Evolutionary conservation across 2,797 vertebrate species (phyloP), one percentile per base, ranked within the genome.

Genomic region (Astyanax mexicanus): DNA sequence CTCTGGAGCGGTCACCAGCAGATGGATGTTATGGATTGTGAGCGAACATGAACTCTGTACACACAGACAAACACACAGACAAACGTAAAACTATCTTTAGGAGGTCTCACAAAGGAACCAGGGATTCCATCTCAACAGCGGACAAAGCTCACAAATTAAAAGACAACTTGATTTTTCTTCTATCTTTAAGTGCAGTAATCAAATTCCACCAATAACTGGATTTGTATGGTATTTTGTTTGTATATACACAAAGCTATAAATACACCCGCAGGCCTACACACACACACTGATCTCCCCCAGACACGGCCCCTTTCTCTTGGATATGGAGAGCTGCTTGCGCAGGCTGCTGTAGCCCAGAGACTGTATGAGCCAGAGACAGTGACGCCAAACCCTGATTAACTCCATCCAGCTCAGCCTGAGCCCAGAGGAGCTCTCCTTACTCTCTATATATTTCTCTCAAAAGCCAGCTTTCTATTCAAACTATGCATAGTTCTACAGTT

Each of bases 381-480:
- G 81, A 72, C 69, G 72, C 61, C 72, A 79, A 66, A 47, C 35
- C 38, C 78, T 38, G 44, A 76, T 78, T 81, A 75, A 78, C 77
- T 86, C 79, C 75, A 81, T 86, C 79, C 75, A 81, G 72, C 85
- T 86, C 81, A 83, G 74, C 64, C 84, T 84, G 79, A 82, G 35
- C 42, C 54, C 44, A 60, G 52, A 58, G 72, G 72, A 80, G 72
- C 62, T 47, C 81, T 72, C 81, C 38, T 58, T 5, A n/a, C 57
- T 49, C 37, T 19, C 7, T 57, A 15, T 71, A 19, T 12, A 17
- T 12, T 52, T 38, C 13, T 9, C 51, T n/a, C n/a, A n/a, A n/a
- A n/a, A n/a, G n/a, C n/a, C n/a, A n/a, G n/a, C n/a, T n/a, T n/a
- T n/a, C n/a, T n/a, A n/a, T n/a, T n/a, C n/a, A n/a, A n/a, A n/a